phyloP scores from a whole-genome alignment of 2,888 invertebrate species.

The Hedya salicella region DNA sequence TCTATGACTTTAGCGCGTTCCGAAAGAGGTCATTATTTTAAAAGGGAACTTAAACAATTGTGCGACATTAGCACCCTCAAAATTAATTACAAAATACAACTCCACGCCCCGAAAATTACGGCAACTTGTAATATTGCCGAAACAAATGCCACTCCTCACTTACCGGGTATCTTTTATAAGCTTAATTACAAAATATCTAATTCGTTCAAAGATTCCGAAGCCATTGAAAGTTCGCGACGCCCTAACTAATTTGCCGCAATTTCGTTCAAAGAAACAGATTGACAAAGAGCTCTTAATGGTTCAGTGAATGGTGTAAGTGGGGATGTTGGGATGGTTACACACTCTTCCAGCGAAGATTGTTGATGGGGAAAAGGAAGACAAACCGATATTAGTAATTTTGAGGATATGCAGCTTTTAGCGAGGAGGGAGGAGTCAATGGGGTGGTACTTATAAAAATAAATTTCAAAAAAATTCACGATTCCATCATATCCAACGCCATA shows the following conservation, averaged over 20 bases:
- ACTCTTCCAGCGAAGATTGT: no score
- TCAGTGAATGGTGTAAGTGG: neutral
- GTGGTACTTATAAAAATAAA: no score
- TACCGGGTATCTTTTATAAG: slow-evolving; percentile 37
- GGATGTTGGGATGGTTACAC: neutral
- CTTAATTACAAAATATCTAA: slow-evolving; percentile 51
- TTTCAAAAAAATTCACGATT: no score
- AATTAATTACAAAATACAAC: neutral
- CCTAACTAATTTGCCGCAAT: slow-evolving; percentile 23
- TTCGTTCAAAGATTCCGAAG: slow-evolving; percentile 43
- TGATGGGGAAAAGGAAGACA: no score
- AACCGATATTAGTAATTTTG: no score
- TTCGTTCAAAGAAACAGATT: slow-evolving; percentile 19
- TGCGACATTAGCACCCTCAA: neutral
- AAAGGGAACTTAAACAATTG: neutral
- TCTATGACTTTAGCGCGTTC: neutral
- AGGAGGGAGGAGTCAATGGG: no score
- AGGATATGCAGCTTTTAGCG: no score
- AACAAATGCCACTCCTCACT: neutral
- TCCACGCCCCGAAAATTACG: neutral
- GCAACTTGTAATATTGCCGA: neutral
- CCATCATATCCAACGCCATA: no score
- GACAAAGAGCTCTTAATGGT: slow-evolving; percentile 4
- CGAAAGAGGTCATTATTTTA: neutral
- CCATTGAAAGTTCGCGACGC: slow-evolving; percentile 16